Evolutionary conservation across 1,140 invertebrate species (phyloP).

Genomic region (Calliopsis andreniformis): DNA sequence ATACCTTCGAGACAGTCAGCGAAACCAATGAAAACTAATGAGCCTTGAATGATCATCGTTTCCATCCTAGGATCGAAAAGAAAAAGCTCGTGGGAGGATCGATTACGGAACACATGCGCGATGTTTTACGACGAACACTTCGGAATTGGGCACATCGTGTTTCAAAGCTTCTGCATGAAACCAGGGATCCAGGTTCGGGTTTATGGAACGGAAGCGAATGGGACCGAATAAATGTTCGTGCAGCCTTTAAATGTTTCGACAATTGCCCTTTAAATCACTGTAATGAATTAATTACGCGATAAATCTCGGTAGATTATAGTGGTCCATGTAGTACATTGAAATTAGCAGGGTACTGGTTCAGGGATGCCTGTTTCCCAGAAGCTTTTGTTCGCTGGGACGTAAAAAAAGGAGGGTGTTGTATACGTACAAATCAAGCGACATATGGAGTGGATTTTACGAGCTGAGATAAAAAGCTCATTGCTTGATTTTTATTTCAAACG

Average conservation of each 20-base stretch:
- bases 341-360: background rate
- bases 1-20: too few relatives aligned
- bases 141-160: constrained; percentile 11
- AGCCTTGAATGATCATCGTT: too few relatives aligned
- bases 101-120: background rate
- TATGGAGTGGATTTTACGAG: too few relatives aligned
- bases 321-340: constrained; percentile 13
- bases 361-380: too few relatives aligned
- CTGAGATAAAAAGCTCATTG: too few relatives aligned
- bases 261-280: constrained; percentile 36
- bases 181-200: constrained; percentile 36
- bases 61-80: background rate
- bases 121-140: constrained; percentile 10
- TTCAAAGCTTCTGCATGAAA: constrained; percentile 6
- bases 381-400: too few relatives aligned
- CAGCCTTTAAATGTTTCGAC: constrained; percentile 52
- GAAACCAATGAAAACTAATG: too few relatives aligned
- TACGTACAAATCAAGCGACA: too few relatives aligned
- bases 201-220: constrained; percentile 54
- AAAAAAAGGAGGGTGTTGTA: too few relatives aligned
- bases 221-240: constrained; percentile 45
- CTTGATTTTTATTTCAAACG: too few relatives aligned
- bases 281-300: constrained; percentile 49
- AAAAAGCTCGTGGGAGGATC: background rate
- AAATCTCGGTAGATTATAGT: constrained; percentile 23